Base-by-base conservation (phyloP, 2,888 invertebrate genomes). In the Chloroclystis v-ata region DNA sequence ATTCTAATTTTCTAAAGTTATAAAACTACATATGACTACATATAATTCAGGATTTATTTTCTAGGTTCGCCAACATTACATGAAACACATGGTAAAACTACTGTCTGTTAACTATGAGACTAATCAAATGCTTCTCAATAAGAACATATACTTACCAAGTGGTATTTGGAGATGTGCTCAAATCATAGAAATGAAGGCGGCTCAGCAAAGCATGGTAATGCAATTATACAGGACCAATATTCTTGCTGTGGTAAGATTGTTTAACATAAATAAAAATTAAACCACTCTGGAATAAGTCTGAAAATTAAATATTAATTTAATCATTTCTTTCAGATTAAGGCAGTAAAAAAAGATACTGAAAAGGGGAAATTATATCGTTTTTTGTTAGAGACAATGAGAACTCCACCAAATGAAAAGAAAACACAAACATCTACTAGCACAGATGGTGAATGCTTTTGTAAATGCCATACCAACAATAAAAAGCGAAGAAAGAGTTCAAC, bases 141-240 rank as follows among this genome's bases (percentile, higher is more conserved):
- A 84, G 50, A 84, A 82, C 44, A 75, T 81, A 20, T 81, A 82
- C 57, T 63, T 86, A 28, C 88, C 88, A 0, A 82, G 83, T 70
- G 84, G 81, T 49, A 85, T 88, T 53, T 82, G 84, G 83, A 75
- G 81, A 60, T 87, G 87, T 63, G 87, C 88, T 24, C 82, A 83
- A 57, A 67, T 64, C 39, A 73, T 89, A 44, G 89, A 89, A 67
- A 74, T 73, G 57, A 69, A 74, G 47, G 88, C 89, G 35, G 83
- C 82, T 3, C 78, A 80, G 45, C 70, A 74, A 11, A 81, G 82
- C 43, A 89, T 89, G 87, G 77, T 84, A 10, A 75, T 77, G 1
- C 79, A 85, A 33, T 57, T 89, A 5, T 89, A 89, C 56, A 71
- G 87, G 54, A 75, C 75, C 52, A 78, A 78, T 54, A 78, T 88